phyloP scores from a whole-genome alignment of 2,888 invertebrate genomes.

The Ligdia adustata region DNA sequence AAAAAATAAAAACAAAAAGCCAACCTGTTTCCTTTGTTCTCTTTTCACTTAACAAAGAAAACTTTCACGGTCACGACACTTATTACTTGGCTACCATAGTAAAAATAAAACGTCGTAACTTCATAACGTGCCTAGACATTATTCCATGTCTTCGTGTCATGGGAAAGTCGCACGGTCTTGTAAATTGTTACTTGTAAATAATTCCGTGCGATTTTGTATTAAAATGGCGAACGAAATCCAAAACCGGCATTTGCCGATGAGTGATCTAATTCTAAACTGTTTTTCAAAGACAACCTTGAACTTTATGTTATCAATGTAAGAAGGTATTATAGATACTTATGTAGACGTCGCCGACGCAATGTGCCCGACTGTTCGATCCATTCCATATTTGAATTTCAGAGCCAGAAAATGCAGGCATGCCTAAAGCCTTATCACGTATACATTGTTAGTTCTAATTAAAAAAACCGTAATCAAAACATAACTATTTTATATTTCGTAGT shows the following conservation, averaged over 20 bases:
- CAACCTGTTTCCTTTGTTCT: conserved; percentile 3
- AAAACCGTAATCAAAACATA: no score
- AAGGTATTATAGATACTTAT: no score
- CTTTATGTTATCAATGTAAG: no score
- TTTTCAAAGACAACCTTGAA: conserved; percentile 23
- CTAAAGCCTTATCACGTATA: not conserved
- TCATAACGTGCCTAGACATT: conserved; percentile 30
- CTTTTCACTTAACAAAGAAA: conserved; percentile 10
- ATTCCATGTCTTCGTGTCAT: conserved; percentile 34
- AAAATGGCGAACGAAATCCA: not conserved
- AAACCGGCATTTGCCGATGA: not conserved
- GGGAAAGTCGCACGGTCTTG: conserved; percentile 48
- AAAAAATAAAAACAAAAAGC: conserved; percentile 1
- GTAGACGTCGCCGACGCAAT: no score
- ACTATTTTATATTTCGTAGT: no score
- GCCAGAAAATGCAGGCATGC: not conserved
- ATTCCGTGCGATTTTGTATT: conserved; percentile 5
- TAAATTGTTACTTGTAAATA: conserved; percentile 14
- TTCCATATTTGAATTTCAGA: conserved; percentile 7
- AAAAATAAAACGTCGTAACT: conserved; percentile 33
- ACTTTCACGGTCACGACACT: conserved; percentile 32
- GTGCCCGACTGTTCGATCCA: not conserved
- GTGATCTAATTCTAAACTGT: no score
- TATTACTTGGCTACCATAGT: conserved; percentile 8
- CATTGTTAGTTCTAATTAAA: no score